Evolutionary conservation across 2,113 vertebrate genomes (phyloP).

Genomic region (Peucedramus taeniatus): DNA sequence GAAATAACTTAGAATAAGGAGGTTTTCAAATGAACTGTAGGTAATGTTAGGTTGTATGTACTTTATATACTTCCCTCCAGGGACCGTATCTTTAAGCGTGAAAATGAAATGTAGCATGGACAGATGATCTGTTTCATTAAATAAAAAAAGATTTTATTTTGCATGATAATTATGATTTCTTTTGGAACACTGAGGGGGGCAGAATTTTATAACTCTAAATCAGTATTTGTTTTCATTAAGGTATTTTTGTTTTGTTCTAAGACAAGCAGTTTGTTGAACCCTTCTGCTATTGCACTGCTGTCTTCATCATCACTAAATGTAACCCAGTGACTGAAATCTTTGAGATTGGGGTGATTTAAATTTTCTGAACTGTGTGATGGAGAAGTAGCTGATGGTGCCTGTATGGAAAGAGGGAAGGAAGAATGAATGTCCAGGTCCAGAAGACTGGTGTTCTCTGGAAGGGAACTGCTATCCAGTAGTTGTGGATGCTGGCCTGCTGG

Average conservation of each 20-base stretch:
- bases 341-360: not conserved
- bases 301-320: conserved; percentile 54
- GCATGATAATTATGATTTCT: not conserved
- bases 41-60: not conserved
- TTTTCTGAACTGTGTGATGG: not conserved
- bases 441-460: not conserved
- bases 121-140: not conserved
- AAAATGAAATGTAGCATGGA: conserved; percentile 7
- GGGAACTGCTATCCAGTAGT: not conserved
- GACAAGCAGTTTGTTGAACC: conserved; percentile 29
- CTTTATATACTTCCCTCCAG: conserved; percentile 1
- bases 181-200: not conserved
- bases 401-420: not conserved
- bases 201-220: conserved; percentile 18
- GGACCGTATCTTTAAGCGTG: not conserved
- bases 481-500: not conserved
- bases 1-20: conserved; percentile 51
- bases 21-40: not conserved
- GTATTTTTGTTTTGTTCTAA: not conserved
- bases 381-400: not conserved
- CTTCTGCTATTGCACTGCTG: not conserved
- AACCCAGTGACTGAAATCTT: conserved; percentile 49
- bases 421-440: not conserved
- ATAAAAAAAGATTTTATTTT: conserved; percentile 4
- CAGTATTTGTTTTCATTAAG: not conserved